Conservation (phyloP, 2,888 invertebrate genomes). For the Drosophila prolongata region DNA sequence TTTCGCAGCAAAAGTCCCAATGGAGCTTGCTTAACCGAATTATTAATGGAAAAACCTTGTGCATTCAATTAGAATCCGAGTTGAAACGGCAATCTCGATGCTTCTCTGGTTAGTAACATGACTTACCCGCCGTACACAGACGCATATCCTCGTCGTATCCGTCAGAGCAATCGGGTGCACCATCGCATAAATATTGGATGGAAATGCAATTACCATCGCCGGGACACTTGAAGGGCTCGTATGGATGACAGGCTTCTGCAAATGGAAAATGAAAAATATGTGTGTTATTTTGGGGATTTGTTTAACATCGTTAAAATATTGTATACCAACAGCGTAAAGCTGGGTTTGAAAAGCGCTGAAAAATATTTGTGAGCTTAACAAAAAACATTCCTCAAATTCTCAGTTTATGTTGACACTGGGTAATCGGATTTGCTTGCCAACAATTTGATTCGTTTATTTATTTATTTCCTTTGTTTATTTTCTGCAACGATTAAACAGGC, state of each 20-base stretch:
- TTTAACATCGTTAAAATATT: conserved; percentile 8
- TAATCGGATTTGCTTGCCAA: conserved; percentile 45
- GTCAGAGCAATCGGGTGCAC: conserved; percentile 96
- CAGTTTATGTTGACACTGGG: conserved; percentile 15
- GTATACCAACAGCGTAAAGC: conserved; percentile 10
- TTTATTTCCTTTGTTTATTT: conserved; percentile 9
- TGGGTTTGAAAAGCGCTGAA: neutral
- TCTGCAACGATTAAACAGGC: neutral
- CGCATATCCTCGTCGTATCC: conserved; percentile 98
- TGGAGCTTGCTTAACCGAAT: conserved; percentile 1
- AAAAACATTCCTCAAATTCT: neutral
- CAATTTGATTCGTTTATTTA: conserved; percentile 12
- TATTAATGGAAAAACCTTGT: conserved; percentile 24
- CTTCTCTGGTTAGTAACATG: neutral
- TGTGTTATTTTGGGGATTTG: no score
- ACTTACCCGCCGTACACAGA: conserved; percentile 96
- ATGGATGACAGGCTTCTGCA: conserved; percentile 93
- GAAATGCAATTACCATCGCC: conserved; percentile 97
- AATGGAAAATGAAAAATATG: conserved; percentile 44
- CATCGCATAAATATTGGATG: conserved; percentile 97
- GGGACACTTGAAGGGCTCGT: conserved; percentile 98
- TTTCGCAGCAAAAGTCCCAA: neutral
- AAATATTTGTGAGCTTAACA: conserved; percentile 13
- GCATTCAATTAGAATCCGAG: conserved; percentile 14
- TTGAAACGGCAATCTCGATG: neutral